Evolutionary conservation across 2,113 vertebrate species (phyloP).

Genomic region (Oncorhynchus tshawytscha): DNA sequence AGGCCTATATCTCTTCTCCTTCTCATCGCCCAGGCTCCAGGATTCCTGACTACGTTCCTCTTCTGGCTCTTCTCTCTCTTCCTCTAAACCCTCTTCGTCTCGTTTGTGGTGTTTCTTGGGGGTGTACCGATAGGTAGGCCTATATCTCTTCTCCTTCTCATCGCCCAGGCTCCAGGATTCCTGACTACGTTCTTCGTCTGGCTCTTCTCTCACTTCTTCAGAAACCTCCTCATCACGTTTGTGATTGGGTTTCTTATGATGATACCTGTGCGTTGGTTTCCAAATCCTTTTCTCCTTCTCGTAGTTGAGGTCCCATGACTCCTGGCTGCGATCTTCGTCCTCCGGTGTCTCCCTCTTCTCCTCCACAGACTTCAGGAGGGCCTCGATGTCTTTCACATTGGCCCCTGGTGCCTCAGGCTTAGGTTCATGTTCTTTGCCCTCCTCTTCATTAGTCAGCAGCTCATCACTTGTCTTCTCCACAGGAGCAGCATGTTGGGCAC

Average conservation of each 20-base stretch:
- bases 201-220: conserved; percentile 37
- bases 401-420: conserved; percentile 50
- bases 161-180: conserved; percentile 60
- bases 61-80: conserved; percentile 33
- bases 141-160: conserved; percentile 39
- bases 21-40: conserved; percentile 46
- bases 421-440: conserved; percentile 46
- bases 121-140: conserved; percentile 37
- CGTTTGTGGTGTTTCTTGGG: conserved; percentile 50
- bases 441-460: conserved; percentile 54
- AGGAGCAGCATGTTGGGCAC: conserved; percentile 68
- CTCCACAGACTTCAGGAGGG: conserved; percentile 59
- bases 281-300: conserved; percentile 51
- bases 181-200: conserved; percentile 51
- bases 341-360: conserved; percentile 60
- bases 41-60: conserved; percentile 60
- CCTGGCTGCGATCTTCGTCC: conserved; percentile 62
- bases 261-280: conserved; percentile 61
- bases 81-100: conserved; percentile 47
- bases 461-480: conserved; percentile 69
- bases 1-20: conserved; percentile 19
- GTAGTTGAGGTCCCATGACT: conserved; percentile 58
- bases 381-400: conserved; percentile 61
- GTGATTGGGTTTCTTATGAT: conserved; percentile 38
- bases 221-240: conserved; percentile 9